Conservation (phyloP, 2,113 vertebrate species). For the Barbus barbus region DNA sequence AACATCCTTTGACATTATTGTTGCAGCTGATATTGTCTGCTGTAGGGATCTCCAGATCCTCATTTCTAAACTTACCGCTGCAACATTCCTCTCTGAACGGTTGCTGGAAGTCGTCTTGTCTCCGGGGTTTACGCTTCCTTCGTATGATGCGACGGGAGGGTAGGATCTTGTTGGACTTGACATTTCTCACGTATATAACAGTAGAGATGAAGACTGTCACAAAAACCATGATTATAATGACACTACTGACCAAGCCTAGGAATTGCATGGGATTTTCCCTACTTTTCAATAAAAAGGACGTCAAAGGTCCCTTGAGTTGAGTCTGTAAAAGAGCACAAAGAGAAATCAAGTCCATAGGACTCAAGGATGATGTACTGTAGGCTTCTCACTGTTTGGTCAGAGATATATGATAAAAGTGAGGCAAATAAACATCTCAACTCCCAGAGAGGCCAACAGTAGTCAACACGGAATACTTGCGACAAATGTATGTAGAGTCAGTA, state of each 20-base stretch:
- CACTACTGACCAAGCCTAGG: slow-evolving; percentile 84
- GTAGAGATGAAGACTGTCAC: slow-evolving; percentile 92
- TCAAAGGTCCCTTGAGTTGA: slow-evolving; percentile 87
- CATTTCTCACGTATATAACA: slow-evolving; percentile 92
- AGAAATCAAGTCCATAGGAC: slow-evolving; percentile 81
- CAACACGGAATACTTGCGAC: neutral
- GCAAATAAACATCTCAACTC: slow-evolving; percentile 6
- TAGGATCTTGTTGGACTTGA: slow-evolving; percentile 89
- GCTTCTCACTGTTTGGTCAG: slow-evolving; percentile 18
- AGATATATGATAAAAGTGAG: neutral
- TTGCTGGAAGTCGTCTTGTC: slow-evolving; percentile 73
- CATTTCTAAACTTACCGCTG: neutral
- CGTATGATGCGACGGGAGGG: slow-evolving; percentile 84
- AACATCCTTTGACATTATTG: slow-evolving; percentile 71
- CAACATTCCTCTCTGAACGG: slow-evolving; percentile 73
- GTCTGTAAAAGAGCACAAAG: slow-evolving; percentile 97
- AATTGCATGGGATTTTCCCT: slow-evolving; percentile 94
- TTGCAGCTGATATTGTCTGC: slow-evolving; percentile 81
- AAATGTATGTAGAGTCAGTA: neutral
- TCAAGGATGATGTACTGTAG: slow-evolving; percentile 63
- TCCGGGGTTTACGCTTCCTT: slow-evolving; percentile 70
- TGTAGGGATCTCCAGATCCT: slow-evolving; percentile 37
- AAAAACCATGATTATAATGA: slow-evolving; percentile 85
- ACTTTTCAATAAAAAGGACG: slow-evolving; percentile 91
- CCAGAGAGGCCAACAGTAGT: neutral